Base-by-base conservation (phyloP, 2,888 invertebrate genomes). In the Embidobia sp. region DNA sequence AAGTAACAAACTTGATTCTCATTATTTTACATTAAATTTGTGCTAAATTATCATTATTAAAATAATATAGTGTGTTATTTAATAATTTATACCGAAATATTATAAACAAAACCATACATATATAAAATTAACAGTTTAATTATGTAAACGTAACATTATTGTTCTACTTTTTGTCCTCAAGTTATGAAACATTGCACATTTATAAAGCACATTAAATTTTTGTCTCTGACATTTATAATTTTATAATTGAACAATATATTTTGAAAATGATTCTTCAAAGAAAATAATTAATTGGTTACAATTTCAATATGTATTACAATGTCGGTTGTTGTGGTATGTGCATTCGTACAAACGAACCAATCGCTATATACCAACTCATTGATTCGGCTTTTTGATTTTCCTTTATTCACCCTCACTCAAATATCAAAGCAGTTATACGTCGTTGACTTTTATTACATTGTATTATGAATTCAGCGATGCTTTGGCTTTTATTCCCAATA, bases 361-460 rank as follows among this genome's bases (percentile, higher is more conserved):
- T 61, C 19, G 48, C 18, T 48, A n/a, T n/a, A n/a, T n/a, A n/a
- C n/a, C 66, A 37, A 40, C 48, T 48, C 59, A 55, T 67, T 59
- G 51, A 66, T 46, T 63, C 63, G 33, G 40, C 74, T 74, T 77
- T 77, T 79, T 77, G 63, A 70, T 79, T 63, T 66, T 61, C 29
- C 26, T 59, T 53, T 35, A 69, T 66, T 69, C 64, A 69, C 69
- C 66, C 74, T 74, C 70, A 44, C 27, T 42, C 57, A 48, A 46
- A 72, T 67, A 79, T 79, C 79, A 57, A 79, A 74, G 79, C 74
- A 64, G 66, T 72, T 55, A 55, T 53, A 57, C 40, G 42, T 40
- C 42, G 57, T 76, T 77, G 69, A 79, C 77, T 79, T 79, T 79
- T 77, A 79, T 79, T 77, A 66, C 77, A 74, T 70, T 59, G 59